Evolutionary conservation across 2,888 invertebrate genomes (phyloP).

Genomic region (Quadriops clusia): DNA sequence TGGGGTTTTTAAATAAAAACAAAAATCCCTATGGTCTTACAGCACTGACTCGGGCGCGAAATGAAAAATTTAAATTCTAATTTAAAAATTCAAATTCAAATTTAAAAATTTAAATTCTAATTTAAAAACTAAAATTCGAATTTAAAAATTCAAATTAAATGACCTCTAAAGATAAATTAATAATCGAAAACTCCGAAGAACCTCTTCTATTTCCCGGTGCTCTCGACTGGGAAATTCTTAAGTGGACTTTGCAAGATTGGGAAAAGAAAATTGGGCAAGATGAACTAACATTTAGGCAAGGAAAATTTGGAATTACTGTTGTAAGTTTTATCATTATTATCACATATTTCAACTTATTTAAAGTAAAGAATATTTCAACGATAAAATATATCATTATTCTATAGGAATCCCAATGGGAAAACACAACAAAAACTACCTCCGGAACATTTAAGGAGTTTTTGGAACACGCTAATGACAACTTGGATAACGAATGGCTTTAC

Average conservation of each 20-base stretch:
- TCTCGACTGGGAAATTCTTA: constrained; percentile 46
- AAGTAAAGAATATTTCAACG: constrained; percentile 2
- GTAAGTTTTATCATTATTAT: constrained; percentile 21
- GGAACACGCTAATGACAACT: constrained; percentile 27
- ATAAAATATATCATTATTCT: constrained; percentile 19
- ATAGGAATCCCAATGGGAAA: constrained; percentile 68
- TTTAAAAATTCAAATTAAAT: neutral
- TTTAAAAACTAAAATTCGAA: constrained; percentile 1
- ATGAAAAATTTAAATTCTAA: too few relatives aligned
- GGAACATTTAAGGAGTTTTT: constrained; percentile 56
- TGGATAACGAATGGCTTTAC: constrained; percentile 61
- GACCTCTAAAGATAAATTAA: constrained; percentile 3
- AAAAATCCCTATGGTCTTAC: too few relatives aligned
- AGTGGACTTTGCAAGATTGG: constrained; percentile 53
- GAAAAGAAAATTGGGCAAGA: constrained; percentile 42
- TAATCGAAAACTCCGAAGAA: constrained; percentile 19
- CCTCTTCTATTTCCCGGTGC: constrained; percentile 45
- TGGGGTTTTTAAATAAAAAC: too few relatives aligned
- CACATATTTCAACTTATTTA: constrained; percentile 3
- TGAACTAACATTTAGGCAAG: constrained; percentile 46
- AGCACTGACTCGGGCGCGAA: too few relatives aligned
- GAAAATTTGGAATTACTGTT: constrained; percentile 31
- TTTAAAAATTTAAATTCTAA: too few relatives aligned
- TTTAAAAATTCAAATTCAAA: too few relatives aligned
- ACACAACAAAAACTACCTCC: constrained; percentile 45